Base-by-base conservation (phyloP, 1,140 invertebrate species). In the Drosophila neocordata region DNA sequence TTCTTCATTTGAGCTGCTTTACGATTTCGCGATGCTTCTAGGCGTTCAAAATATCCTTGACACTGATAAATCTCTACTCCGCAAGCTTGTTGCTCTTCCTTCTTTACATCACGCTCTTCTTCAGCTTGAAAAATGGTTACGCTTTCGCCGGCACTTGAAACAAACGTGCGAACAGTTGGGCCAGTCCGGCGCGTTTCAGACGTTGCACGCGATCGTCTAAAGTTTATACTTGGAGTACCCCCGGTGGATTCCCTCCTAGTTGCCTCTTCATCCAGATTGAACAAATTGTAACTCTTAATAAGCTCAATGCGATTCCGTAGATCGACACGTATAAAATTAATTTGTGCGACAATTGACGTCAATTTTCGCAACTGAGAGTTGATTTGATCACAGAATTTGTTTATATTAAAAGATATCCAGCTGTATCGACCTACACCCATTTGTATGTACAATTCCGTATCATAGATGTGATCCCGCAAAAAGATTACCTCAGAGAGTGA, bases 371-470 rank as follows among this genome's bases (percentile, higher is more conserved):
- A 64, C 61, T 93, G 89, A 0, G 70, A 77, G 13, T 87, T 83
- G 51, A 95, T 96, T 20, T 92, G 92, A 0, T 91, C 72, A 11
- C 94, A 93, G 84, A 96, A 98, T 58, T 97, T 96, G 35, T 92
- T 92, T 51, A 98, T 97, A 11, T 95, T 95, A 2, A 97, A 92
- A 0, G 96, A 96, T 67, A 95, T 95, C 97, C 97, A 98, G 60
- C 95, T 96, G 27, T 97, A 94, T 27, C 97, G 93, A 5, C 95
- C 95, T 0, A 96, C 90, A 6, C 97, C 97, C 22, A 96, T 96
- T 64, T 96, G 94, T 58, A 98, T 95, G 44, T 95, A 93, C 20
- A 95, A 93, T 79, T 97, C 96, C 48, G 97, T 93, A 38, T 96
- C 94, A 79, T 94, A 92, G 3, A 97, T 93, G 69, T 95, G 94